A percentile compares a stretch with the other conserved stretches of the same genome.
These are phyloP conservation scores for Sebastes taczanowskii DNA, from an alignment of 2,797 vertebrate species.

Conservation along the genomic window DNA sequence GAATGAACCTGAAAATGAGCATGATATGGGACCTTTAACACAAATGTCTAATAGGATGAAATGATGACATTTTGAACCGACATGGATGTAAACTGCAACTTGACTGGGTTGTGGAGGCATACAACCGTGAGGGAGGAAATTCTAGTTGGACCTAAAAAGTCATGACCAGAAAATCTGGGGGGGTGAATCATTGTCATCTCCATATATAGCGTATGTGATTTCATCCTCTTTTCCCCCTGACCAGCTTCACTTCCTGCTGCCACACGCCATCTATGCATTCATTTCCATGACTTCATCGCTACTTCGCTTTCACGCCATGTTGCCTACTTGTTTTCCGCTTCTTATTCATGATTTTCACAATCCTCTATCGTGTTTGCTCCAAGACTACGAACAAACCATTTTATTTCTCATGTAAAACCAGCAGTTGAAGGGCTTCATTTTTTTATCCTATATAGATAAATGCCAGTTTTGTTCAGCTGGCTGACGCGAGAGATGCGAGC, in stretches of 20 bases:
- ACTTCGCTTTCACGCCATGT: background rate
- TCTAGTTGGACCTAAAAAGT: background rate
- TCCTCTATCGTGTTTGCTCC: background rate
- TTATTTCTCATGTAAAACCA: background rate
- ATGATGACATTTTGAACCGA: no score
- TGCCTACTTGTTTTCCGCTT: slow-evolving; percentile 10
- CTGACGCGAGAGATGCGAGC: background rate
- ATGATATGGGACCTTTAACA: no score
- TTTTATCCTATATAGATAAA: background rate
- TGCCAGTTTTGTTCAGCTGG: background rate
- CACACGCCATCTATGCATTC: background rate
- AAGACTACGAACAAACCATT: background rate
- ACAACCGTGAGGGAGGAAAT: no score
- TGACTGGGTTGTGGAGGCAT: no score
- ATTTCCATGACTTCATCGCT: background rate
- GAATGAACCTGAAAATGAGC: no score
- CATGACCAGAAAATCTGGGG: no score
- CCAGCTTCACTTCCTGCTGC: background rate
- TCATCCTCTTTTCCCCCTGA: background rate
- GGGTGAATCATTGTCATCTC: background rate
- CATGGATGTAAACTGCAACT: no score
- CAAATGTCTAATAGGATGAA: no score
- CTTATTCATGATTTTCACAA: slow-evolving; percentile 7
- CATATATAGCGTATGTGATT: background rate
- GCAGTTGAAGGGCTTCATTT: background rate